Conservation (phyloP, 1,140 invertebrate species). For the Plodia interpunctella region DNA sequence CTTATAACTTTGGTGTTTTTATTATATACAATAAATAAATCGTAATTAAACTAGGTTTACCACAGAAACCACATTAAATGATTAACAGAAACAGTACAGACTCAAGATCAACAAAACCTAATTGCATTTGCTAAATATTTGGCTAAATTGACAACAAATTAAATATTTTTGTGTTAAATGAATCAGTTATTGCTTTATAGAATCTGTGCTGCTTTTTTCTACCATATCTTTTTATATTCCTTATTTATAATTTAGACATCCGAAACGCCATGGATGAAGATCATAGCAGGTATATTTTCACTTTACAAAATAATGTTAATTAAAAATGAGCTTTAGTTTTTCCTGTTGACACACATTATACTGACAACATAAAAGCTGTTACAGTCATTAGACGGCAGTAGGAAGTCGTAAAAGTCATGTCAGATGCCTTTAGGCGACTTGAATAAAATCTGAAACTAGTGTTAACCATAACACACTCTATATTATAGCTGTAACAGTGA, state of each 20-base stretch:
- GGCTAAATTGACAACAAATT: slow-evolving; percentile 27
- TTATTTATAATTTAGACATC: background rate
- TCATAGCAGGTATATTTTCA: no score
- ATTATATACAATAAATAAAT: slow-evolving; percentile 73
- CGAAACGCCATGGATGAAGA: background rate
- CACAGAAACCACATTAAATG: slow-evolving; percentile 37
- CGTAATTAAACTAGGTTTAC: slow-evolving; percentile 52
- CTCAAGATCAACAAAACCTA: slow-evolving; percentile 23
- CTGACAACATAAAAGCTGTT: no score
- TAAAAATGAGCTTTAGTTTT: no score
- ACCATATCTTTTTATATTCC: background rate
- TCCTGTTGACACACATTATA: no score
- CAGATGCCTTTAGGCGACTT: no score
- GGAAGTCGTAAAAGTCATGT: no score
- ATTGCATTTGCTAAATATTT: slow-evolving; percentile 38
- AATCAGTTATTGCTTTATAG: background rate
- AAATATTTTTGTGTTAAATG: slow-evolving; percentile 9
- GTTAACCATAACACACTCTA: no score
- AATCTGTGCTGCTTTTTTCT: slow-evolving; percentile 1
- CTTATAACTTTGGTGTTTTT: slow-evolving; percentile 74
- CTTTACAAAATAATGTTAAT: no score
- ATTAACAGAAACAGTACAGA: slow-evolving; percentile 28
- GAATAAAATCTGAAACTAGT: no score
- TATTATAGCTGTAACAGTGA: no score
- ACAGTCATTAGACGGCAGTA: no score